Conservation (phyloP, 2,888 invertebrate genomes). For the Toxonevra muliebris region DNA sequence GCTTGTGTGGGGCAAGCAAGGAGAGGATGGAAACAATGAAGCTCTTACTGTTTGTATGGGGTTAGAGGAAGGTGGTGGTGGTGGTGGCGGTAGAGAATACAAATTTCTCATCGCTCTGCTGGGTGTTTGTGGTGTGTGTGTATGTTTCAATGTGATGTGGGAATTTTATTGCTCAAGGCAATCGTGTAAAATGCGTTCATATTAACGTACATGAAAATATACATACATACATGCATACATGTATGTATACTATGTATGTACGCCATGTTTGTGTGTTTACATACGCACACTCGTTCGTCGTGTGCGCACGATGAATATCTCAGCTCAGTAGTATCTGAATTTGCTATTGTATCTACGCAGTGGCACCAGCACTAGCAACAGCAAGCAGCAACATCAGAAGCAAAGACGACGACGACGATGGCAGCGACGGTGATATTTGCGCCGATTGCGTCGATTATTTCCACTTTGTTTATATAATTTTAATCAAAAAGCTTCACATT, state of each 20-base stretch:
- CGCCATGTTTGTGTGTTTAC: conserved; percentile 3
- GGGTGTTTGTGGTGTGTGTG: neutral
- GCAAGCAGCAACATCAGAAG: neutral
- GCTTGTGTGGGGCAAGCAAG: no score
- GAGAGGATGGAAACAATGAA: no score
- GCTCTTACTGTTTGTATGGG: no score
- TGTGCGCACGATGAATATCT: neutral
- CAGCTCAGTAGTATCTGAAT: neutral
- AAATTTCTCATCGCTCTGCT: no score
- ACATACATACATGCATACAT: no score
- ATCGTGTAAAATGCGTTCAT: conserved; percentile 26
- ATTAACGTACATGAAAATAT: no score
- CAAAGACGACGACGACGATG: neutral
- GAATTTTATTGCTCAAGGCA: conserved; percentile 48
- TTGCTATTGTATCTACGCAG: conserved; percentile 10
- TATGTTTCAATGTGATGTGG: conserved; percentile 33
- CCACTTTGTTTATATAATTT: conserved; percentile 58
- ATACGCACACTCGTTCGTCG: neutral
- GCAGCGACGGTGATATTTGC: conserved; percentile 26
- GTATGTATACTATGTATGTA: no score
- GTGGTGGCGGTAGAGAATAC: no score
- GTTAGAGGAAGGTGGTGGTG: no score
- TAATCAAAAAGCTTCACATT: conserved; percentile 35
- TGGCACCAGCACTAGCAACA: neutral
- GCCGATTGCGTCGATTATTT: conserved; percentile 56